A percentile compares a stretch with the other conserved stretches of the same genome.
Conservation (phyloP, 2,888 invertebrate genomes). For the Hypercompe scribonia region DNA sequence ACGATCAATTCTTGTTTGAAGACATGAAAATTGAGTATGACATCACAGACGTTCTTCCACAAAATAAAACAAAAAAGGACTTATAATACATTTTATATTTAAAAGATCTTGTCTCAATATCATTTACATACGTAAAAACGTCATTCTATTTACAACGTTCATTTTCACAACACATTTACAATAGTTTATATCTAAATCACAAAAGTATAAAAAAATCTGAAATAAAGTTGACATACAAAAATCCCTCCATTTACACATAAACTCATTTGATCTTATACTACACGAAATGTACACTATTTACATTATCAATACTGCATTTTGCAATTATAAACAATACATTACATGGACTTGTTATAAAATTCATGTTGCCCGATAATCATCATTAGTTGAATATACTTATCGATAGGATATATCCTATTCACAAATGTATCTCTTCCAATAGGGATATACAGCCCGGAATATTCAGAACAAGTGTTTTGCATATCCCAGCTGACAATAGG, state of each 20-base stretch:
- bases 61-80: conserved; percentile 57
- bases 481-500: not conserved
- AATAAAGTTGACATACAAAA: conserved; percentile 64
- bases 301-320: conserved; percentile 53
- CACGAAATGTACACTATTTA: conserved; percentile 56
- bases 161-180: conserved; percentile 70
- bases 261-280: conserved; percentile 56
- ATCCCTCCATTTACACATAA: conserved; percentile 54
- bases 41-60: too few relatives aligned
- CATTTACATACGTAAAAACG: conserved; percentile 75
- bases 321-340: conserved; percentile 30
- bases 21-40: too few relatives aligned
- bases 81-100: conserved; percentile 76
- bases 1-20: too few relatives aligned
- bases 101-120: conserved; percentile 81
- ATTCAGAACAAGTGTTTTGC: not conserved
- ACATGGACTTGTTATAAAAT: not conserved
- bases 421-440: too few relatives aligned
- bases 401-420: not conserved
- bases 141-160: conserved; percentile 73
- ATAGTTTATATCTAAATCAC: conserved; percentile 54
- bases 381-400: not conserved
- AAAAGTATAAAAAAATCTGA: conserved; percentile 60
- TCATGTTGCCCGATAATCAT: not conserved
- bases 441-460: not conserved